Evolutionary conservation across 92 coral and sea anemone genomes (phyloP).

Genomic region (Phenganax marumi): DNA sequence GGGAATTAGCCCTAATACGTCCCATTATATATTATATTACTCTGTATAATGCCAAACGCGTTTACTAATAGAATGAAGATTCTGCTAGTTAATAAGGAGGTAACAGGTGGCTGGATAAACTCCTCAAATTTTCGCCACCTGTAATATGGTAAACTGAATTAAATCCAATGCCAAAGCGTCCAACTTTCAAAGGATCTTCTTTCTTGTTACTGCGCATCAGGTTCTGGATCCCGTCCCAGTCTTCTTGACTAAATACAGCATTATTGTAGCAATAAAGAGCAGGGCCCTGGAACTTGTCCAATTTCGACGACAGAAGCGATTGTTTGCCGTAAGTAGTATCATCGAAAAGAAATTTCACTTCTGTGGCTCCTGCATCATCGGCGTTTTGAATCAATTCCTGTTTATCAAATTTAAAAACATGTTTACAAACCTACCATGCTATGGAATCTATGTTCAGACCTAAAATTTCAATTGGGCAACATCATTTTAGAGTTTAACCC

Average conservation of each 20-base stretch:
- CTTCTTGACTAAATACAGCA: conserved; percentile 79
- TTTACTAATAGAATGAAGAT: too few species aligned
- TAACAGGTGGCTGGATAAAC: too few species aligned
- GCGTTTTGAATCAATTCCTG: conserved; percentile 99
- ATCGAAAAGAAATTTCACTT: conserved; percentile 87
- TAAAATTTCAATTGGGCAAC: too few species aligned
- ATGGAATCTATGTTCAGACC: too few species aligned
- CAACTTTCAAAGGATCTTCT: conserved; percentile 85
- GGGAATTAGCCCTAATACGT: too few species aligned
- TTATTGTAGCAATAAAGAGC: conserved; percentile 91
- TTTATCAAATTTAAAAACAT: background rate
- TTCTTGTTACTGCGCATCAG: conserved; percentile 97
- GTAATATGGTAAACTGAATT: conserved; percentile 96
- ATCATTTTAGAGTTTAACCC: too few species aligned
- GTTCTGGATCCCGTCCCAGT: conserved; percentile 95
- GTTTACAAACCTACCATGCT: background rate
- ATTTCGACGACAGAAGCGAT: conserved; percentile 69
- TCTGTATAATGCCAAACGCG: too few species aligned
- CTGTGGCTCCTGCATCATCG: conserved; percentile 98
- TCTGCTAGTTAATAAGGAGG: too few species aligned
- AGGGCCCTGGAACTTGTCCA: conserved; percentile 95
- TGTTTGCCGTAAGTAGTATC: conserved; percentile 66
- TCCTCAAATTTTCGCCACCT: conserved; percentile 48
- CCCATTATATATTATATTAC: too few species aligned
- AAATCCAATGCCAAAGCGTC: conserved; percentile 95